A percentile compares a stretch with the other conserved stretches of the same genome.
Evolutionary conservation across 2,113 vertebrate genomes (phyloP).

Genomic region (Mystacornis crossleyi): DNA sequence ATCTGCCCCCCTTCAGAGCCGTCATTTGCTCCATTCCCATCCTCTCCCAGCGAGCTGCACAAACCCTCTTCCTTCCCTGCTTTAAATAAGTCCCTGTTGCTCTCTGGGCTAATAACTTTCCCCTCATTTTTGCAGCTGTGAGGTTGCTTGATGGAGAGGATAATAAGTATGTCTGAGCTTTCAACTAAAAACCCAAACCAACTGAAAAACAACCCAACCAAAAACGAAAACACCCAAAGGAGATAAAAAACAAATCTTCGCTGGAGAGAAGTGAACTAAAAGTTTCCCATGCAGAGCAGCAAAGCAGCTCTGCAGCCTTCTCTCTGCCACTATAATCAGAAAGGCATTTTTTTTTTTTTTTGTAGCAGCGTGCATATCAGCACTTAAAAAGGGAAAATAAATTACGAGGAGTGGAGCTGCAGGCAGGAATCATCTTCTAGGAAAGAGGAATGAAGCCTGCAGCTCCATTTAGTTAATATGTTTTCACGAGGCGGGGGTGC

Average conservation of each 20-base stretch:
- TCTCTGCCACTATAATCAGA: conserved; percentile 14
- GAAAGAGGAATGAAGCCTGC: conserved; percentile 27
- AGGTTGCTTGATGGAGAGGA: background rate
- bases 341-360: conserved; percentile 34
- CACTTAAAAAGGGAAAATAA: conserved; percentile 58
- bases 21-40: background rate
- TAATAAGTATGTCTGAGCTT: background rate
- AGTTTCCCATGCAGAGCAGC: background rate
- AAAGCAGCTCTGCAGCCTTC: background rate
- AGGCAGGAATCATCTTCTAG: conserved; percentile 39
- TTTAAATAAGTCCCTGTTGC: background rate
- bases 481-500: background rate
- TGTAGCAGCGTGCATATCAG: conserved; percentile 29
- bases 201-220: background rate
- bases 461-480: conserved; percentile 47
- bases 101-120: background rate
- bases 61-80: background rate
- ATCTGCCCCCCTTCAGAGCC: background rate
- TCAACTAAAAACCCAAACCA: background rate
- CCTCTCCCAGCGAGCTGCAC: background rate
- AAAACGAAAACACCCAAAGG: background rate
- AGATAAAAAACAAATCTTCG: conserved; percentile 19
- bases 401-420: conserved; percentile 41
- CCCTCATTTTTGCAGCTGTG: background rate
- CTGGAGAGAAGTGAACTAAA: background rate